Evolutionary conservation across 1,140 invertebrate species (phyloP), one percentile per base, ranked within the genome.

Genomic region (Thaumetopoea pityocampa): DNA sequence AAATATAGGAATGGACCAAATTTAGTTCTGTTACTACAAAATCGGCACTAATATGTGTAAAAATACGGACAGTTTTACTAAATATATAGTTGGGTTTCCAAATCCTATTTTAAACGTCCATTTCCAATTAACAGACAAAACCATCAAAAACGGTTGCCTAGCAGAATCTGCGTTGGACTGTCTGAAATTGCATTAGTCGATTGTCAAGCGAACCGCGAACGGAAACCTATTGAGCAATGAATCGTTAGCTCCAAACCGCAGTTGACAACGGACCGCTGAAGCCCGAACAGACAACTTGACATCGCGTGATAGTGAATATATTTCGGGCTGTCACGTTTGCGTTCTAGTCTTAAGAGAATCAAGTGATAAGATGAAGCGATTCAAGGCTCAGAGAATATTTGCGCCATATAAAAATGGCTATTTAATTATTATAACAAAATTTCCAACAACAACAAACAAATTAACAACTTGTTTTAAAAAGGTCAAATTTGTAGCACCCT

Each of bases 231-330:
- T 23, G 34, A 45, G 24, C 26, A 36, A 30, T 22, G 33, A 36
- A 37, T 36, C 26, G 33, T 30, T 36, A 36, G 37, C 29, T 45
- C 34, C 12, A 30, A 45, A 36, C 19, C 33, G 18, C 33, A 27
- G 29, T 23, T 12, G 33, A 36, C 18, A 30, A 30, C 20, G 16
- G 23, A 9, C 38, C 23, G 30, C 40, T 27, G 8, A 9, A 19
- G 17, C 26, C 8, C 27, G 40, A n/a, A 9, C n/a, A 32, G 40
- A 29, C 22, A 9, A 2, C 20, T 18, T 46, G 43, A 46, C 43
- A 17, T 3, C 16, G 9, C 12, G 15, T 23, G 35, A 33, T 35
- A 38, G 40, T 47, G 29, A 47, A 28, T 33, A 47, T 47, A 26
- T 47, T 47, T 38, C 44, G 26, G 17, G 5, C 27, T 28, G 34